Evolutionary conservation across 1,140 invertebrate species (phyloP), one percentile per base, ranked within the genome.

Genomic region (Drosophila tani): DNA sequence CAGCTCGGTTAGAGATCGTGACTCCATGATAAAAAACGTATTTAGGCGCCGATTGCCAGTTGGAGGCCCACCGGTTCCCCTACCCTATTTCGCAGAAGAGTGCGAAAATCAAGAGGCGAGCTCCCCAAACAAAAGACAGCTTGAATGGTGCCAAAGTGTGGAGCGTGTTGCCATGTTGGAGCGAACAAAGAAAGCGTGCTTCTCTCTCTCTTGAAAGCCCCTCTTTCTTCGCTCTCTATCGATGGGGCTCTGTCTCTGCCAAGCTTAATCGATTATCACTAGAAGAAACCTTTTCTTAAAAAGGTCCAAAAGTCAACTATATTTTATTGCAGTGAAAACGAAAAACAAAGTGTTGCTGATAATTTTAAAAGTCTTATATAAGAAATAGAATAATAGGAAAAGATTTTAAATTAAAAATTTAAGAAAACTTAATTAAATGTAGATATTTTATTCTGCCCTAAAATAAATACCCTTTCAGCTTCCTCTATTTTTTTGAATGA

Each of bases 121-220:
- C 35, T 51, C 9, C 14, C 74, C 59, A 63, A 78, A 82, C 74
- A 78, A 82, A 67, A 78, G 50, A 45, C 62, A 51, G 51, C 43
- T 62, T 32, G 27, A 51, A 27, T 46, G 60, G 32, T 70, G 70
- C 59, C 41, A 81, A 81, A 80, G 35, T 59, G 55, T 19, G 19
- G 47, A 79, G 43, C 11, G 40, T 58, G 79, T 67, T 81, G 79
- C 78, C 55, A 81, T 49, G 78, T 56, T 75, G 58, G 51, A 62
- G 71, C 19, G 45, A 35, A 59, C 29, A 68, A 51, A 73, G 67
- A 77, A 74, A 79, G 64, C 50, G 17, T 27, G 46, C 55, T 21
- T 29, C 15, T 15, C 15, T 47, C 29, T 53, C 53, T 66, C 69
- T 27, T 32, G 35, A 41, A 57, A 53, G 63, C 47, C 40, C 11